A percentile compares a stretch with the other conserved stretches of the same genome.
Evolutionary conservation across 2,888 invertebrate genomes (phyloP).

Genomic region (Ochropleura plecta): DNA sequence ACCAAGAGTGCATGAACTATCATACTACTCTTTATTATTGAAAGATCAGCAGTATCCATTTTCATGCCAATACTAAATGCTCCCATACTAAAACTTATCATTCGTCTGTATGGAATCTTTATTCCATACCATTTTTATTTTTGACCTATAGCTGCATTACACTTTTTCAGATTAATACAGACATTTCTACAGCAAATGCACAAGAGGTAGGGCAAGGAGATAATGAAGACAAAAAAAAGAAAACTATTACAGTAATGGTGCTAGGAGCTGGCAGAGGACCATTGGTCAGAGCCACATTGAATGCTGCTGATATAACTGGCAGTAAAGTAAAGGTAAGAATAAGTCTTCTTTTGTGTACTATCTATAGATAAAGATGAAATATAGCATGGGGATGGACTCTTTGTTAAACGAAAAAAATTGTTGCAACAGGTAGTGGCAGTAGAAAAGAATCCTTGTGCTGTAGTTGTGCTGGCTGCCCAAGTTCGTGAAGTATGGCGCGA

Average conservation of each 20-base stretch:
- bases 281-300: conserved; percentile 96
- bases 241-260: conserved; percentile 93
- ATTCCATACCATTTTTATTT: not conserved
- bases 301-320: conserved; percentile 94
- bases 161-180: conserved; percentile 44
- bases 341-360: not conserved
- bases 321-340: conserved; percentile 91
- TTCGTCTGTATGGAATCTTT: not conserved
- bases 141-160: not conserved
- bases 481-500: conserved; percentile 95
- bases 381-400: not conserved
- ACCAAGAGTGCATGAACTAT: not conserved
- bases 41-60: not conserved
- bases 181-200: conserved; percentile 34
- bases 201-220: conserved; percentile 66
- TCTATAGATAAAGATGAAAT: not conserved
- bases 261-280: conserved; percentile 99
- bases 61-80: not conserved
- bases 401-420: not conserved
- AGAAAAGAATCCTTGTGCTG: conserved; percentile 99
- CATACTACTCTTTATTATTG: not conserved
- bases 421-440: conserved; percentile 95
- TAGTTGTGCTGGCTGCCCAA: conserved; percentile 95
- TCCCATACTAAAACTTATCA: not conserved
- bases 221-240: conserved; percentile 73